Evolutionary conservation across 2,888 invertebrate species (phyloP).

Genomic region (Macrosoma leucophasiata): DNA sequence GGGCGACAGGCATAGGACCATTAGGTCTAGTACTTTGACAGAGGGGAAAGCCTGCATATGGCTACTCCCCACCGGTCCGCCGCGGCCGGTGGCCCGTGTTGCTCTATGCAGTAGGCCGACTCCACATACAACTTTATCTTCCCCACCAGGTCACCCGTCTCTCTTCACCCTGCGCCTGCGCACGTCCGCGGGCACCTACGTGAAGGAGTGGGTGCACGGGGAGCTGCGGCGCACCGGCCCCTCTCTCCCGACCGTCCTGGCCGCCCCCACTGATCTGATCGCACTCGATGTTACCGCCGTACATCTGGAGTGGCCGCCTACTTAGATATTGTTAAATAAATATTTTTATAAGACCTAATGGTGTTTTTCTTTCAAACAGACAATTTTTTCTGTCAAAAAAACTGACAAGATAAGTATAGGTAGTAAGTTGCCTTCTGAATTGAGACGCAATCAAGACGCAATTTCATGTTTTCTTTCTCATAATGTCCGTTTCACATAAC

Average conservation of each 20-base stretch:
- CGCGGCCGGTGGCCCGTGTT: too few relatives aligned
- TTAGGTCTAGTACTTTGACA: too few relatives aligned
- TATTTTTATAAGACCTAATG: too few relatives aligned
- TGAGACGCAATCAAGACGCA: too few relatives aligned
- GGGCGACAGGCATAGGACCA: too few relatives aligned
- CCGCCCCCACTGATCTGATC: slow-evolving; percentile 87
- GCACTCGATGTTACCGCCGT: slow-evolving; percentile 91
- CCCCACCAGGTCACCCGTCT: slow-evolving; percentile 51
- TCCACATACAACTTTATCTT: neutral
- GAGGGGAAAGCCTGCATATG: too few relatives aligned
- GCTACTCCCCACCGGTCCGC: too few relatives aligned
- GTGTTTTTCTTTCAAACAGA: too few relatives aligned
- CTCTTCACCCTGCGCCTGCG: slow-evolving; percentile 81
- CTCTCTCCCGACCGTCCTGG: slow-evolving; percentile 80
- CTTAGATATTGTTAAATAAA: neutral
- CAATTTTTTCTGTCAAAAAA: too few relatives aligned
- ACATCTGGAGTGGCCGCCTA: slow-evolving; percentile 83
- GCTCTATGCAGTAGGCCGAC: too few relatives aligned
- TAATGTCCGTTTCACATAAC: too few relatives aligned
- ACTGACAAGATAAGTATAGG: slow-evolving; percentile 7
- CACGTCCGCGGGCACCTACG: slow-evolving; percentile 95
- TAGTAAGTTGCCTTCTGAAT: neutral
- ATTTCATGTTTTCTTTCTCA: too few relatives aligned
- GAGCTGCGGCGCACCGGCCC: slow-evolving; percentile 94
- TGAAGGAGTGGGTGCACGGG: slow-evolving; percentile 98